Base-by-base conservation (phyloP, 2,888 invertebrate genomes). In the Cephus rjabovi region DNA sequence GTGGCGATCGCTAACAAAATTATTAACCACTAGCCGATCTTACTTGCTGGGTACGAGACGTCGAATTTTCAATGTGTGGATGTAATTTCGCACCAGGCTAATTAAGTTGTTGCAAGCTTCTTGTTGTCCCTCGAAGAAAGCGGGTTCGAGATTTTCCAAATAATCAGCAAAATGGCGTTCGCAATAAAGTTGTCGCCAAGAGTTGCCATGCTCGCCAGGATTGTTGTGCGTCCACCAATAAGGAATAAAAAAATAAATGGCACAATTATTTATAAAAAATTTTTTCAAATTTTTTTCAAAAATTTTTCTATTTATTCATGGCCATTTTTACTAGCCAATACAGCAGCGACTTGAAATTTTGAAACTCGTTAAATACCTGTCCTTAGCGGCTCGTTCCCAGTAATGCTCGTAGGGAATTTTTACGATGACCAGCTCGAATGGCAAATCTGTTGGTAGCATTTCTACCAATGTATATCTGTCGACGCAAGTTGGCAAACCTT, bases 381-480 rank as follows among this genome's bases (percentile, higher is more conserved):
- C 88, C 73, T 88, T 88, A 76, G 92, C 93, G 15, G 93, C 92
- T 76, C 95, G 92, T 86, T 94, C 92, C 95, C 95, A 95, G 89
- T 95, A 95, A 88, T 93, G 93, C 86, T 95, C 95, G 82, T 94
- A 93, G 91, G 86, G 83, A 89, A 93, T 87, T 74, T 80, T 85
- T 56, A 79, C 81, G 77, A 91, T 86, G 56, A 83, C 84, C 79
- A 92, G 89, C 79, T 93, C 93, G 69, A 95, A 91, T 2, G 94
- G 94, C 78, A 95, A 92, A 87, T 94, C 92, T 3, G 93, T 92
- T 1, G 95, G 93, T 82, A 94, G 92, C 78, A 94, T 90, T 90
- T 95, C 95, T 89, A 95, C 92, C 2, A 95, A 90, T 77, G 93
- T 91, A 83, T 94, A 93, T 56, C 93, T 89, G 85, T 95, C 95